Evolutionary conservation across 2,113 vertebrate genomes (phyloP), one percentile per base, ranked within the genome.

Genomic region (Corythaeola cristata): DNA sequence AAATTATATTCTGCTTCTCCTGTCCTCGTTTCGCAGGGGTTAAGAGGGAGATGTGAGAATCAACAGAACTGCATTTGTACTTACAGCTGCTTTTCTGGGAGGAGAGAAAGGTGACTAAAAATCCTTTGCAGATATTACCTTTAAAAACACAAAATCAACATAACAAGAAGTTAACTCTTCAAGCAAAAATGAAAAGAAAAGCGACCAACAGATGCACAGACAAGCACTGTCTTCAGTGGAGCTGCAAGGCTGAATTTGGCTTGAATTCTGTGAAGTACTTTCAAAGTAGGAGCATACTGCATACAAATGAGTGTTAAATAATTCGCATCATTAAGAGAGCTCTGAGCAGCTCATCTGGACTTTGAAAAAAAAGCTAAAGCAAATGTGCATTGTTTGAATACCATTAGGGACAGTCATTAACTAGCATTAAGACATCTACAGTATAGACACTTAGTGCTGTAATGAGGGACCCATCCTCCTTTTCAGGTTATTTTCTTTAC

Each of bases 261-360:
- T 92, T 60, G 73, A 89, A 55, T 96, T 92, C 80, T 45, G 58
- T 87, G 56, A 85, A 95, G 97, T 27, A 73, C 83, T 97, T 92
- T 88, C 73, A 87, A 67, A 82, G 96, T 77, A 93, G 89, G 90
- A 95, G 60, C 95, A 76, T 41, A 69, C 83, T 92, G 95, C 92
- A 96, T 97, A 95, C 95, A 96, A 96, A 97, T 97, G 86, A 96
- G 96, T 12, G 33, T 93, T 95, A 96, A 96, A 95, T 94, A 94
- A 97, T 92, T 93, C 1, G 15, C 88, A 93, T 92, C 92, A 93
- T 96, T 96, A 92, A 86, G 60, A 86, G 82, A 92, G 80, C 92
- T 92, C 96, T 19, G 18, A 95, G 94, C 80, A 68, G 92, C 95
- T 97, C 92, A 91, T 97, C 89, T 91, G 92, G 90, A 93, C 94